Base-by-base conservation (phyloP, 30 jellyfish, hydroid and myxozoan genomes). In the Aurelia sp. region DNA sequence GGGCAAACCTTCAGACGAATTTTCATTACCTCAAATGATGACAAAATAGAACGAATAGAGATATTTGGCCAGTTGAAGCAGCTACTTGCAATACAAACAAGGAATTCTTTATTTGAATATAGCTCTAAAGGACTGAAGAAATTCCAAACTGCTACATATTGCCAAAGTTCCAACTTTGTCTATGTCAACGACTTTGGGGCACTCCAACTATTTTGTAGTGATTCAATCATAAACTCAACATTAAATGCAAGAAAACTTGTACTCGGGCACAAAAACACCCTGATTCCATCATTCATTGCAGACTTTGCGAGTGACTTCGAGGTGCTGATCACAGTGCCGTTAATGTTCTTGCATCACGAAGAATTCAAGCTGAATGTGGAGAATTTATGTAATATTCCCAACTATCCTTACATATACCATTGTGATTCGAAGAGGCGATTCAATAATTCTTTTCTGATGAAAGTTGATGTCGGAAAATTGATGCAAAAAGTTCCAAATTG, bases 1-100 rank as follows among this genome's bases (percentile, higher is more conserved):
- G 95, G 95, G 4, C 79, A 53, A 35, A 52, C 53, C n/a, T 85
- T 85, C 71, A 67, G 50, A 65, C 78, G 75, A 64, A 74, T 85
- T 35, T 85, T 72, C 65, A 21, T 37, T 3, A 73, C 78, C 15
- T 59, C 58, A 6, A 20, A 53, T 13, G 80, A 27, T n/a, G 62
- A 53, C 16, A 35, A 76, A 3, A 75, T 85, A 13, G 47, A 48
- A 48, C 18, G 40, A 15, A 84, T 68, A 10, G 66, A 55, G 13
- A 21, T 21, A 13, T 12, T 15, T 17, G 84, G 41, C 47, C 5
- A 52, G 18, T 55, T 37, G 9, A 41, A 27, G 13, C 30, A 76
- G 62, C 22, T 61, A 0, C 50, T 84, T 4, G 66, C 44, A 0
- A 63, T 73, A 13, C 20, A 71, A 3, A 70, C 87, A 16, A 31